Base-by-base conservation (phyloP, 2,888 invertebrate species). In the Apodemia hepburni region DNA sequence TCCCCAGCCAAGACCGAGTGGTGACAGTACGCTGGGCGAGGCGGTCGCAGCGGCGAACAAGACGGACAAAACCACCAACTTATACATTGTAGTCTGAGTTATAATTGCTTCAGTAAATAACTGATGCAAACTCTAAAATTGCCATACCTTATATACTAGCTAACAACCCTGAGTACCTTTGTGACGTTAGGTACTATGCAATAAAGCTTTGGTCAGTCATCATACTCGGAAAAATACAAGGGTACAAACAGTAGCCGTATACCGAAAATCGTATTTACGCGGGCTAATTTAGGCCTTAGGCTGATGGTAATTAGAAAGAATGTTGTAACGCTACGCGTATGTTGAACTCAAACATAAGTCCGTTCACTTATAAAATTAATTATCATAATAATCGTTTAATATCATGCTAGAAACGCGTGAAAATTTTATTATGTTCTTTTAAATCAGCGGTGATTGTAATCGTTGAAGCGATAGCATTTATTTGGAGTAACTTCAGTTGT, bases 1-100 rank as follows among this genome's bases (percentile, higher is more conserved):
- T 15, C 75, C 69, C 18, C 27, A 61, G 42, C 66, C 68, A 3
- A 68, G 70, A 9, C 74, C 75, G 58, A 69, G 64, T 11, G 70
- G 73, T 38, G 70, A 70, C 35, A 83, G 62, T 33, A 76, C 82
- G 61, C 84, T 82, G 60, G 89, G 87, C 63, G 78, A 83, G 70
- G 94, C 93, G 61, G 89, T 89, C 73, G 87, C 93, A 68, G 94
- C 75, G 76, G 93, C 93, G 75, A 94, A 76, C 69, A 94, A 84
- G 78, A 92, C 93, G 77, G 92, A 93, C 92, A 94, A 93, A 85
- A 93, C 93, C 92, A 93, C 92, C 92, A 92, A 81, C 84, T 89
- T 92, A 76, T 84, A 87, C 92, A 92, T 92, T 86, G 84, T 92
- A 88, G 86, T 89, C 89, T 92, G 88, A 87, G 85, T 85, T 87